phyloP scores from a whole-genome alignment of 2,888 invertebrate species.

The Dicranocentrus wangi region DNA sequence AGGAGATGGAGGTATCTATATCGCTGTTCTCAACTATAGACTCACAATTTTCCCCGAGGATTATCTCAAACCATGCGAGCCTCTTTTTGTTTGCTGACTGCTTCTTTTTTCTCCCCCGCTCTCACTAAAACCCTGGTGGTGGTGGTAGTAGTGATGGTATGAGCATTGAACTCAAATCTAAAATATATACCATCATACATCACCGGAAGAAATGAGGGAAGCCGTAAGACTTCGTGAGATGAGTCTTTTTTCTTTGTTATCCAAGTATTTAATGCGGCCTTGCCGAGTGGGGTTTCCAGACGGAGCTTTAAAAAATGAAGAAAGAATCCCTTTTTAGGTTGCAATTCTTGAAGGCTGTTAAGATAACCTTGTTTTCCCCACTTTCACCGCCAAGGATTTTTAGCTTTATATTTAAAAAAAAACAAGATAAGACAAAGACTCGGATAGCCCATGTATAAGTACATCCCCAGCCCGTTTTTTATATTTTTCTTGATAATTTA shows the following conservation, averaged over 20 bases:
- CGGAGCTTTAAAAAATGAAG: too few relatives aligned
- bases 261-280: too few relatives aligned
- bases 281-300: too few relatives aligned
- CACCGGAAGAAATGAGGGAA: constrained; percentile 11
- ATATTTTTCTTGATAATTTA: constrained; percentile 50
- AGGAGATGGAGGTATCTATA: too few relatives aligned
- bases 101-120: constrained; percentile 10
- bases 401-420: constrained; percentile 19
- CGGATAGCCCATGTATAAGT: too few relatives aligned
- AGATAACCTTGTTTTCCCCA: constrained; percentile 56
- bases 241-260: too few relatives aligned
- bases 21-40: neutral
- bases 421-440: constrained; percentile 28
- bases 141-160: too few relatives aligned
- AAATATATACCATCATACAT: neutral
- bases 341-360: constrained; percentile 16
- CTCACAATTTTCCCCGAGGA: constrained; percentile 55
- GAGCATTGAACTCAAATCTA: neutral
- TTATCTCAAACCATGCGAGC: constrained; percentile 52
- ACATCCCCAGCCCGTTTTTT: too few relatives aligned
- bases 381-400: constrained; percentile 36
- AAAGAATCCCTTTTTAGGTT: too few relatives aligned
- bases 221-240: too few relatives aligned
- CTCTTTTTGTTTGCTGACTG: constrained; percentile 46
- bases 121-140: too few relatives aligned